Evolutionary conservation across 2,113 vertebrate genomes (phyloP).

Genomic region (Aegotheles bennettii): DNA sequence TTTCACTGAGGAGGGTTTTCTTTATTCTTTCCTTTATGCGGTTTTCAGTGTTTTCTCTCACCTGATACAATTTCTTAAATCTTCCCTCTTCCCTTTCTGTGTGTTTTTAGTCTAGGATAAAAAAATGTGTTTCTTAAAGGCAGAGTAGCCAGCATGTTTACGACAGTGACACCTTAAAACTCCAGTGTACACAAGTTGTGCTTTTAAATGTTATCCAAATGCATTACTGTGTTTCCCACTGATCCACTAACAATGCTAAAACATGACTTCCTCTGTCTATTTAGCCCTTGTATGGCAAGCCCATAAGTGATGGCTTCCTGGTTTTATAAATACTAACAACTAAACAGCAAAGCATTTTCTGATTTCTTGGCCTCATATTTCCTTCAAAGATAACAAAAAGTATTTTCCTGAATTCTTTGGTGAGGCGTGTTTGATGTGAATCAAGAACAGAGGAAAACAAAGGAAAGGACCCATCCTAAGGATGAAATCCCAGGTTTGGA

Average conservation of each 20-base stretch:
- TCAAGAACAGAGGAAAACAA: not conserved
- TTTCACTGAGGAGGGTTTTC: not conserved
- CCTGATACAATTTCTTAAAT: not conserved
- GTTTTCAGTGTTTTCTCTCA: not conserved
- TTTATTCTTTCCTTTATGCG: not conserved
- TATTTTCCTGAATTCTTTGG: constrained; percentile 25
- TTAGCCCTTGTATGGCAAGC: not conserved
- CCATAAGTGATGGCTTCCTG: constrained; percentile 37
- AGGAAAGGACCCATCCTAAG: not conserved
- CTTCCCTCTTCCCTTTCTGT: not conserved
- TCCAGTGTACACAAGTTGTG: not conserved
- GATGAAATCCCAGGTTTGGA: not conserved
- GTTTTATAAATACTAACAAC: constrained; percentile 35
- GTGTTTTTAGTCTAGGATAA: not conserved
- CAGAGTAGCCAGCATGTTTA: not conserved
- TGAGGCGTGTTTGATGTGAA: not conserved
- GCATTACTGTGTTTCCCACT: not conserved
- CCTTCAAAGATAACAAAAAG: constrained; percentile 35
- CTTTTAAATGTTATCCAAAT: not conserved
- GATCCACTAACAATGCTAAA: not conserved
- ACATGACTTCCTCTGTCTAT: not conserved
- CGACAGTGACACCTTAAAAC: not conserved
- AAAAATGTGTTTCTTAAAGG: not conserved
- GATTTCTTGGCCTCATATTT: constrained; percentile 33
- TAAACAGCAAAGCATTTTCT: constrained; percentile 28